Conservation (phyloP, 2,888 invertebrate species). For the Synergus umbraculus region DNA sequence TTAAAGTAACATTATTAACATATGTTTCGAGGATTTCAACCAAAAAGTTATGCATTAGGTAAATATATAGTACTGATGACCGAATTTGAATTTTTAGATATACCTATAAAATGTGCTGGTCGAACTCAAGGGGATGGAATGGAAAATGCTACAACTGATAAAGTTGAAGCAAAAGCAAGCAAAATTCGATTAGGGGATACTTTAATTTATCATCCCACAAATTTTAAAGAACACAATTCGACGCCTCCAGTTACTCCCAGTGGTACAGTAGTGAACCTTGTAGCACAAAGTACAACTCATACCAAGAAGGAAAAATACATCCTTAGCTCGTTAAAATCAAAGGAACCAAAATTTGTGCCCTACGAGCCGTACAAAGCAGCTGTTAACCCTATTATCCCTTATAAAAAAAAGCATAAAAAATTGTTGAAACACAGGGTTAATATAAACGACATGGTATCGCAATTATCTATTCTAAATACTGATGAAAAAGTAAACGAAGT, state of each 20-base stretch:
- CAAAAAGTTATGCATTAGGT: no score
- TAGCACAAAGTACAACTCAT: constrained; percentile 82
- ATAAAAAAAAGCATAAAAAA: constrained; percentile 75
- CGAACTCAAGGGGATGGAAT: constrained; percentile 89
- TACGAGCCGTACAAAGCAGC: constrained; percentile 94
- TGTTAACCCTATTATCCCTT: constrained; percentile 86
- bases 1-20: no score
- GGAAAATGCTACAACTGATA: constrained; percentile 79
- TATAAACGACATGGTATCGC: constrained; percentile 83
- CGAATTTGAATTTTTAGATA: constrained; percentile 56
- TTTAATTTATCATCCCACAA: constrained; percentile 76
- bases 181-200: constrained; percentile 72
- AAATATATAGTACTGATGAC: background rate
- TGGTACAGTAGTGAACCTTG: constrained; percentile 80
- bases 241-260: constrained; percentile 78
- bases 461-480: constrained; percentile 85
- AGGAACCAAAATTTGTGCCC: constrained; percentile 90
- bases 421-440: constrained; percentile 81
- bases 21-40: no score
- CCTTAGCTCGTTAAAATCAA: constrained; percentile 78
- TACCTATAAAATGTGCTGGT: constrained; percentile 64
- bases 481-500: constrained; percentile 67
- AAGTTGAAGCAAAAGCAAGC: constrained; percentile 61
- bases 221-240: constrained; percentile 70
- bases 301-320: constrained; percentile 79